Evolutionary conservation across 2,888 invertebrate genomes (phyloP).

Genomic region (Sphaerophoria rueppellii): DNA sequence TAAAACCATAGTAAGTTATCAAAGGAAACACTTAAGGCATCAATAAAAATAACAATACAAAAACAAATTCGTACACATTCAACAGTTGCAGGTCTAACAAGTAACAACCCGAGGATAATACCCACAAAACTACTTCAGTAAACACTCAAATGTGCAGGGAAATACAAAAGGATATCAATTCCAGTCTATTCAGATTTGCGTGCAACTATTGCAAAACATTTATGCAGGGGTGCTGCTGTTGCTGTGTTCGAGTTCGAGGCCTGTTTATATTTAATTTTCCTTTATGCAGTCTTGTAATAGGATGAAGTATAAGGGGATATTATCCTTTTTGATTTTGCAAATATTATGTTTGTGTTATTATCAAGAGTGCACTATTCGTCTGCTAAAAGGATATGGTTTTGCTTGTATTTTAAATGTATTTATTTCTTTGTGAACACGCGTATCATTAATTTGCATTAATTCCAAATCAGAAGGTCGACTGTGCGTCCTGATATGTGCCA

Average conservation of each 20-base stretch:
- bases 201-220: constrained; percentile 72
- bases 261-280: background rate
- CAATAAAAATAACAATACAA: background rate
- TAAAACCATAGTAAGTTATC: constrained; percentile 46
- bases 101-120: constrained; percentile 45
- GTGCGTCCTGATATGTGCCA: constrained; percentile 39
- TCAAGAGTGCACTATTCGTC: constrained; percentile 62
- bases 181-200: constrained; percentile 69
- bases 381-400: constrained; percentile 49
- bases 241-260: background rate
- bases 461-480: constrained; percentile 79
- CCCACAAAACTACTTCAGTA: constrained; percentile 71
- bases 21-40: constrained; percentile 3
- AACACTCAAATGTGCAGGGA: constrained; percentile 61
- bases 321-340: constrained; percentile 34
- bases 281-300: constrained; percentile 24
- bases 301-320: constrained; percentile 17
- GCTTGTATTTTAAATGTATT: constrained; percentile 7
- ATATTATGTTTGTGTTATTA: constrained; percentile 44
- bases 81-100: constrained; percentile 59
- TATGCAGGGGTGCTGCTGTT: constrained; percentile 56
- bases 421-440: constrained; percentile 70
- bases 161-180: constrained; percentile 71
- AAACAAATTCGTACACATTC: constrained; percentile 37
- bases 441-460: constrained; percentile 82